Conservation (phyloP, 2,797 vertebrate genomes). For the Anomalospiza imberbis region DNA sequence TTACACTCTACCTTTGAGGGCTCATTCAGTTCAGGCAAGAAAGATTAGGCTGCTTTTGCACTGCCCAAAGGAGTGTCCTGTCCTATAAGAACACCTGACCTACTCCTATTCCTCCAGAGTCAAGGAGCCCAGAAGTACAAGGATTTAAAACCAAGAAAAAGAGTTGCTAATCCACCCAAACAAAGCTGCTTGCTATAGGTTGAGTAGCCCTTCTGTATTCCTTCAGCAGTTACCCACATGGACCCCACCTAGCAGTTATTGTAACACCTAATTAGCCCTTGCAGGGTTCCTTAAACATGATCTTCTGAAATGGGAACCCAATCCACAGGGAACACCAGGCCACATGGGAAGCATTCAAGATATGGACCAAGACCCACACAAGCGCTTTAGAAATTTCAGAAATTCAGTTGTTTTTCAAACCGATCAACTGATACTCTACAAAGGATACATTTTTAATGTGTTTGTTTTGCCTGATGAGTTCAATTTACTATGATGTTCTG, state of each 20-base stretch:
- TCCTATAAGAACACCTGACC: not conserved
- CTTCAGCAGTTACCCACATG: not conserved
- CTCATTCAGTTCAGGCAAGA: not conserved
- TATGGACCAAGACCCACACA: not conserved
- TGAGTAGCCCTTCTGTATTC: not conserved
- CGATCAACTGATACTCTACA: not conserved
- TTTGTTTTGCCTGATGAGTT: not conserved
- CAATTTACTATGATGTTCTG: not conserved
- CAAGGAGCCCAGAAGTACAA: not conserved
- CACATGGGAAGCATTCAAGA: not conserved
- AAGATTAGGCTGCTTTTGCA: not conserved
- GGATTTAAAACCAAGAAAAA: not conserved
- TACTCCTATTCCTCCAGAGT: not conserved
- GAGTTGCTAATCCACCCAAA: not conserved
- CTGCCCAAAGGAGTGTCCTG: not conserved
- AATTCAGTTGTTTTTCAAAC: not conserved
- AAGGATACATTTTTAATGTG: not conserved
- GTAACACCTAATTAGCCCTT: not conserved
- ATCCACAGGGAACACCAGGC: not conserved
- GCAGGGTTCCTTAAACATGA: not conserved
- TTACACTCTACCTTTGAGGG: not conserved
- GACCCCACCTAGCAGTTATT: not conserved
- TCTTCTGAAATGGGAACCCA: not conserved
- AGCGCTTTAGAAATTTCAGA: not conserved
- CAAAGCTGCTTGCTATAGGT: not conserved